A percentile compares a stretch with the other conserved stretches of the same genome.
These are phyloP conservation scores for Gymnodraco acuticeps DNA, from an alignment of 2,797 vertebrate genomes.

Conservation along the genomic window DNA sequence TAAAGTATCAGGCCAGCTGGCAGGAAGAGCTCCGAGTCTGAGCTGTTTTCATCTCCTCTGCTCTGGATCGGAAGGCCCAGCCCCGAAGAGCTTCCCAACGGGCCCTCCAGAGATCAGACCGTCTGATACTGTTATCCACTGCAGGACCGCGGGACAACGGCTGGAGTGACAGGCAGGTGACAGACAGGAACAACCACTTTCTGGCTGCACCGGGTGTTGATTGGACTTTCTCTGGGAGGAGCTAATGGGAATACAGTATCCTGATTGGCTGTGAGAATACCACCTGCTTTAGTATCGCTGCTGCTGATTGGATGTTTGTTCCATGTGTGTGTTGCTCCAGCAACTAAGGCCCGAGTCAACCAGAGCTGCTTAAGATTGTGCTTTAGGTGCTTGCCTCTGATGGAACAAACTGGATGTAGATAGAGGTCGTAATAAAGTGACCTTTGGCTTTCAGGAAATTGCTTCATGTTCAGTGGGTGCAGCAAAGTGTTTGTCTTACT, in stretches of 20 bases:
- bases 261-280: conserved; percentile 70
- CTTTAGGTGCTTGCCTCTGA: conserved; percentile 43
- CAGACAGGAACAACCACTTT: conserved; percentile 74
- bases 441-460: conserved; percentile 55
- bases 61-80: conserved; percentile 73
- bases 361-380: conserved; percentile 55
- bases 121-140: conserved; percentile 64
- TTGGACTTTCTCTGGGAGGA: conserved; percentile 76
- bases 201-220: conserved; percentile 73
- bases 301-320: conserved; percentile 74
- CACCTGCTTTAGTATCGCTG: conserved; percentile 72
- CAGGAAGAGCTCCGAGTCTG: conserved; percentile 73
- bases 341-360: conserved; percentile 59
- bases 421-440: conserved; percentile 54
- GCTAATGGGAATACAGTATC: conserved; percentile 55
- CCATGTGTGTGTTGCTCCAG: conserved; percentile 69
- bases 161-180: conserved; percentile 76
- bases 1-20: conserved; percentile 82
- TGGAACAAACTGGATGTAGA: conserved; percentile 46
- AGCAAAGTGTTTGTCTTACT: conserved; percentile 24
- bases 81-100: conserved; percentile 67
- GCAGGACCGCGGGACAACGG: conserved; percentile 58
- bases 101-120: conserved; percentile 65
- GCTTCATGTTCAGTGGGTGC: conserved; percentile 36
- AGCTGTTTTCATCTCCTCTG: conserved; percentile 74